These are phyloP conservation scores for Drosophila prolongata DNA, from an alignment of 2,888 invertebrate genomes.

Conservation along the genomic window DNA sequence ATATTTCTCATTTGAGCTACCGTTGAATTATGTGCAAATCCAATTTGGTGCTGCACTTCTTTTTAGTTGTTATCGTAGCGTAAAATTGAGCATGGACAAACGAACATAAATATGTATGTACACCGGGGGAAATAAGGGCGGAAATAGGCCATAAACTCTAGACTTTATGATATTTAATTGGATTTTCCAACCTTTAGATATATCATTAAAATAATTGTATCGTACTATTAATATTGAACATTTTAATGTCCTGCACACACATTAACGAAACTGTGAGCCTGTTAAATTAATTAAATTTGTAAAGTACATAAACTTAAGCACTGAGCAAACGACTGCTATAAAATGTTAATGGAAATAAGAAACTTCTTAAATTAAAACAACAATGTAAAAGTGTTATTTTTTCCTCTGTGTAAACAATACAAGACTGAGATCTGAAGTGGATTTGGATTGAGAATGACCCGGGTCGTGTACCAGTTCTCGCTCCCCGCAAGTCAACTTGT, in stretches of 20 bases:
- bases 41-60: conserved; percentile 68
- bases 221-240: no score
- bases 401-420: conserved; percentile 2
- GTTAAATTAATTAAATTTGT: no score
- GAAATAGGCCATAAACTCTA: neutral
- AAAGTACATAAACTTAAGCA: no score
- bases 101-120: conserved; percentile 37
- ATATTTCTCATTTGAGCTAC: conserved; percentile 66
- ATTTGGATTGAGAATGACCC: conserved; percentile 25
- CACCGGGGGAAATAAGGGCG: conserved; percentile 2
- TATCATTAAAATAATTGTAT: no score
- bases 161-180: no score
- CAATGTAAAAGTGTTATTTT: neutral
- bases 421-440: conserved; percentile 3
- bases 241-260: no score
- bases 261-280: no score
- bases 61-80: conserved; percentile 64
- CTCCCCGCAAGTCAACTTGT: conserved; percentile 40
- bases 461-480: conserved; percentile 47
- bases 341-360: neutral
- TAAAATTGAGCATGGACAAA: conserved; percentile 60
- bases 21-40: conserved; percentile 74
- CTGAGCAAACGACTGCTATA: no score
- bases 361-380: neutral
- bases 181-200: no score